Evolutionary conservation across 1,140 invertebrate genomes (phyloP), one percentile per base, ranked within the genome.

Genomic region (Colletes gigas): DNA sequence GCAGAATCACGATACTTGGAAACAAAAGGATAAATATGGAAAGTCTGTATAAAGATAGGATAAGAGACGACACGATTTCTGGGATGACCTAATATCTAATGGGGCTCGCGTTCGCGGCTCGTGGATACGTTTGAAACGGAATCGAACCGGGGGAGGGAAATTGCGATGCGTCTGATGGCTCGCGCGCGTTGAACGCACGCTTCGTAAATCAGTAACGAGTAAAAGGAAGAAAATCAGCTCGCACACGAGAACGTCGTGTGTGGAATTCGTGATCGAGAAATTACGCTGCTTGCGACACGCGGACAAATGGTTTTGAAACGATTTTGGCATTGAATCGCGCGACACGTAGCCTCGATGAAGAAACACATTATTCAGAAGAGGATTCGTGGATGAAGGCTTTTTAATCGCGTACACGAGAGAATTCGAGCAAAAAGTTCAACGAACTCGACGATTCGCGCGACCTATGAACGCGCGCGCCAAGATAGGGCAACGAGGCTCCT

Each of bases 291-390:
- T 87, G 60, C 86, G 72, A 82, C 71, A 86, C 57, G 14, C 50
- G 41, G 47, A 19, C 73, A 59, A 44, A 78, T 69, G 67, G 65
- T 89, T 88, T 88, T 78, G 84, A 87, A 89, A 89, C 55, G 67
- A 82, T 88, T 88, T 85, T 85, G 85, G 72, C 83, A 89, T 89
- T 89, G 86, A 68, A 69, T 85, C 79, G 73, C 79, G 77, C 62
- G 79, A 86, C 87, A 84, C 80, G 50, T 60, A 78, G 76, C 67
- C 44, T 10, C 59, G 73, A 83, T 84, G 83, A 63, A 74, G 81
- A 85, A 84, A 86, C 65, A 52, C n/a, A 57, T 83, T 66, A 83
- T 83, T 41, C 63, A 65, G 41, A 73, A 72, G 41, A 66, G 15
- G 19, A 50, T 12, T 55, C 39, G 59, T 12, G 50, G 21, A 50